Conservation (phyloP, 1,140 invertebrate species). For the Rhysida immarginata region DNA sequence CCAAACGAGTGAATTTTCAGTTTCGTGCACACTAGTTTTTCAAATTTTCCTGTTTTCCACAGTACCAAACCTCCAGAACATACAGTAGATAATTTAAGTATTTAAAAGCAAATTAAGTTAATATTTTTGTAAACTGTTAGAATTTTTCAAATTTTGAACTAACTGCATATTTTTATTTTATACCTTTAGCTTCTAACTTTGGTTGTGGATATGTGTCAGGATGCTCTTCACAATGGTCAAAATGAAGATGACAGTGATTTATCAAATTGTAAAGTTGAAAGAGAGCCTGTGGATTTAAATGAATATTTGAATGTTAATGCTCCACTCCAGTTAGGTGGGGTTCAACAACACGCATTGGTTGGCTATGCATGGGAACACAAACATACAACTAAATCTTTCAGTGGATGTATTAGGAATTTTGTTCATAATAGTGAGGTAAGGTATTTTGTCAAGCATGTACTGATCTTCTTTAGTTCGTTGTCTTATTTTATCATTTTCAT, state of each 20-base stretch:
- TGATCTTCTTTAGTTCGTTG: too few relatives aligned
- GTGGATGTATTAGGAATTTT: conserved; percentile 72
- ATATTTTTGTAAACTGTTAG: too few relatives aligned
- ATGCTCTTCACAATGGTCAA: conserved; percentile 12
- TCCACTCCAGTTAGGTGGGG: conserved; percentile 72
- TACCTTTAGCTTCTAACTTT: conserved; percentile 13
- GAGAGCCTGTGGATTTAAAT: conserved; percentile 45
- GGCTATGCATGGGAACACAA: conserved; percentile 42
- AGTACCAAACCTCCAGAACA: too few relatives aligned
- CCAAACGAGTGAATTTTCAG: too few relatives aligned
- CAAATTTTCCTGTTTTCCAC: too few relatives aligned
- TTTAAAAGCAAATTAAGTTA: too few relatives aligned
- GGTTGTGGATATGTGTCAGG: conserved; percentile 26
- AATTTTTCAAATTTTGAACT: neutral
- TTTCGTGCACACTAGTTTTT: too few relatives aligned
- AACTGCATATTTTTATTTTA: neutral
- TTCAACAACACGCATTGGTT: conserved; percentile 38
- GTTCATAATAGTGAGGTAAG: conserved; percentile 29
- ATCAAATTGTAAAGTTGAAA: conserved; percentile 21
- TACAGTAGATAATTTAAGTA: too few relatives aligned
- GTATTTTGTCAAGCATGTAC: too few relatives aligned
- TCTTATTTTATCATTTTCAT: too few relatives aligned
- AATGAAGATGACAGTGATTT: conserved; percentile 13
- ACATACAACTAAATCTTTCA: conserved; percentile 49
- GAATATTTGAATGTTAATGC: conserved; percentile 74